Conservation (phyloP, 2,797 vertebrate species). For the Gymnopithys bicolor region DNA sequence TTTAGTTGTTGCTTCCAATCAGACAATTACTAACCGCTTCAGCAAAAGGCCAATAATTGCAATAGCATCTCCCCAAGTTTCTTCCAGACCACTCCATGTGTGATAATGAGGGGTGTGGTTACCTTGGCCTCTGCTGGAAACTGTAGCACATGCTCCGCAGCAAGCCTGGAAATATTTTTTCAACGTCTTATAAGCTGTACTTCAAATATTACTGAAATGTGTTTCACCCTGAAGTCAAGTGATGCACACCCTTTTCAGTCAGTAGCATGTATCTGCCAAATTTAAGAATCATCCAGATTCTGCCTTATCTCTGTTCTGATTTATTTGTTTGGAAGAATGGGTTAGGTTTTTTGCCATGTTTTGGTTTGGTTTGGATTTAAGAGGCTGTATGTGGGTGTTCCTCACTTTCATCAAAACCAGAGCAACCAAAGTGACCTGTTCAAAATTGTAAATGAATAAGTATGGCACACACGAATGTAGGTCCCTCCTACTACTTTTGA, state of each 20-base stretch:
- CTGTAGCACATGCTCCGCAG: background rate
- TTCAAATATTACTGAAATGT: background rate
- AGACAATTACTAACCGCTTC: background rate
- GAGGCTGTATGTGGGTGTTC: background rate
- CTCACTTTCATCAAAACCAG: background rate
- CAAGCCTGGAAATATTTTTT: background rate
- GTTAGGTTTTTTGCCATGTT: background rate
- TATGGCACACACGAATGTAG: background rate
- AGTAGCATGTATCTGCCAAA: background rate
- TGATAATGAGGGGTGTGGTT: background rate
- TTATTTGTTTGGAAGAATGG: background rate
- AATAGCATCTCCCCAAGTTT: background rate
- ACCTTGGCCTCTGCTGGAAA: background rate
- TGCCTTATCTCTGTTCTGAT: background rate
- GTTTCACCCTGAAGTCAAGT: background rate
- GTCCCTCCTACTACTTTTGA: background rate
- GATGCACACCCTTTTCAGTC: background rate
- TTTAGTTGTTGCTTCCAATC: background rate
- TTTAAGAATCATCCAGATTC: background rate
- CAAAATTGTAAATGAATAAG: background rate
- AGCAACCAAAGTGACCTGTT: background rate
- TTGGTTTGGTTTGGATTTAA: background rate
- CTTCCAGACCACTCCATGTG: background rate
- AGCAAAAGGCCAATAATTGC: background rate
- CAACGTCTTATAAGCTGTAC: background rate